These are phyloP conservation scores for Diadophis punctatus DNA, from an alignment of 2,113 vertebrate species.

Conservation along the genomic window DNA sequence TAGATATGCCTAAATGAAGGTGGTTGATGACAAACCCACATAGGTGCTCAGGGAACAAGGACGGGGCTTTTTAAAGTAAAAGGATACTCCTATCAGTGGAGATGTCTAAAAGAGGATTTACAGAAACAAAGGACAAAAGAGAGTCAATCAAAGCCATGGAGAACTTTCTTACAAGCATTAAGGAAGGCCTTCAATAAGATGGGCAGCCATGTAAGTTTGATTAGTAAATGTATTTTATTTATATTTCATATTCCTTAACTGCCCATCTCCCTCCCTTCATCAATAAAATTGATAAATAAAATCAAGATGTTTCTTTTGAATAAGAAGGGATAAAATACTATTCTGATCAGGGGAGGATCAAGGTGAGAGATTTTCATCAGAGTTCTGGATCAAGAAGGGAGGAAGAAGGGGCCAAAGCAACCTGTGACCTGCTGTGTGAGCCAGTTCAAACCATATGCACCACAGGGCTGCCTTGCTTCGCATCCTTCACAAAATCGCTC, in stretches of 20 bases:
- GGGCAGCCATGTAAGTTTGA: no score
- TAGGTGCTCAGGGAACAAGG: not conserved
- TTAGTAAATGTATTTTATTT: no score
- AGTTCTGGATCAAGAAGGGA: not conserved
- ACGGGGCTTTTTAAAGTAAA: not conserved
- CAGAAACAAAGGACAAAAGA: not conserved
- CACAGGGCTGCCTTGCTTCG: not conserved
- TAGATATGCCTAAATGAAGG: not conserved
- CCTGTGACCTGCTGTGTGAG: not conserved
- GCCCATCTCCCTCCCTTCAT: no score
- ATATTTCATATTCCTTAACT: no score
- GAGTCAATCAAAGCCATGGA: not conserved
- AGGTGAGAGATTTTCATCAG: not conserved
- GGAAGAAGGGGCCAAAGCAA: not conserved
- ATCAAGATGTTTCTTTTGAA: not conserved
- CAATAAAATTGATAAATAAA: no score
- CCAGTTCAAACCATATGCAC: not conserved
- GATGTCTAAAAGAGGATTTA: not conserved
- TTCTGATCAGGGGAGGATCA: not conserved
- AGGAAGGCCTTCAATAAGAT: no score
- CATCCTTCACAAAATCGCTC: not conserved
- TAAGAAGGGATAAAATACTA: not conserved
- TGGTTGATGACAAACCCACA: not conserved
- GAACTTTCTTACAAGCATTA: not conserved
- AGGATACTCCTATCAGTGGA: not conserved